phyloP scores from a whole-genome alignment of 2,113 vertebrate species.

The Gnathonemus longibarbis region DNA sequence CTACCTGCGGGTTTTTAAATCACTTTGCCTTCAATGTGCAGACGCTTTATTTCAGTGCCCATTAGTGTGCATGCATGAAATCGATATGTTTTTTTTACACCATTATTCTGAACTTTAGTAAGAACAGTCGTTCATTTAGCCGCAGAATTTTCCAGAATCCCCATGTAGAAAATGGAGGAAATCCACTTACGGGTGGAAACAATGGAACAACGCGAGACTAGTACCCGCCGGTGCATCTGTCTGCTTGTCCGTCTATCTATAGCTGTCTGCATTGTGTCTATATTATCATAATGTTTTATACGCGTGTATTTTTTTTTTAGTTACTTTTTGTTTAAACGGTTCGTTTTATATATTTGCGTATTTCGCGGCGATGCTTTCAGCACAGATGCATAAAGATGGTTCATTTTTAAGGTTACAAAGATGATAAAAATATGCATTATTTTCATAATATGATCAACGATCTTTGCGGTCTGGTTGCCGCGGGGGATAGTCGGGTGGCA shows the following conservation, averaged over 20 bases:
- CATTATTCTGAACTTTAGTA: not conserved
- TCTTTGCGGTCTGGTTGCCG: not conserved
- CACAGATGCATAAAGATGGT: not conserved
- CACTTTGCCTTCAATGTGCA: not conserved
- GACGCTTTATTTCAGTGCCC: not conserved
- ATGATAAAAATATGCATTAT: not conserved
- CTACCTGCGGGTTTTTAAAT: not conserved
- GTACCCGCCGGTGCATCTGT: not conserved
- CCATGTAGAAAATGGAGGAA: conserved; percentile 10
- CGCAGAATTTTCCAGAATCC: not conserved
- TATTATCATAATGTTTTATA: not conserved
- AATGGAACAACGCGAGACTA: not conserved
- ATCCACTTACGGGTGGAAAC: not conserved
- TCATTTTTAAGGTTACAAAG: not conserved
- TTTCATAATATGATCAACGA: not conserved
- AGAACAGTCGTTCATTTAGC: not conserved
- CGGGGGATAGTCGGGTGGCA: not conserved
- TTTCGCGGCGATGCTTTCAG: not conserved
- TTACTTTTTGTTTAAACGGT: not conserved
- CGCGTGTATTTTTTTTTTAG: not conserved
- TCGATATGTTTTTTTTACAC: not conserved
- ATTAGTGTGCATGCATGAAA: not conserved
- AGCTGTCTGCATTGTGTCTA: not conserved
- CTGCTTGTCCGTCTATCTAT: not conserved
- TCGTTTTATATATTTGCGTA: not conserved